Evolutionary conservation across 2,888 invertebrate species (phyloP), one percentile per base, ranked within the genome.

Genomic region (Thereva nobilitata): DNA sequence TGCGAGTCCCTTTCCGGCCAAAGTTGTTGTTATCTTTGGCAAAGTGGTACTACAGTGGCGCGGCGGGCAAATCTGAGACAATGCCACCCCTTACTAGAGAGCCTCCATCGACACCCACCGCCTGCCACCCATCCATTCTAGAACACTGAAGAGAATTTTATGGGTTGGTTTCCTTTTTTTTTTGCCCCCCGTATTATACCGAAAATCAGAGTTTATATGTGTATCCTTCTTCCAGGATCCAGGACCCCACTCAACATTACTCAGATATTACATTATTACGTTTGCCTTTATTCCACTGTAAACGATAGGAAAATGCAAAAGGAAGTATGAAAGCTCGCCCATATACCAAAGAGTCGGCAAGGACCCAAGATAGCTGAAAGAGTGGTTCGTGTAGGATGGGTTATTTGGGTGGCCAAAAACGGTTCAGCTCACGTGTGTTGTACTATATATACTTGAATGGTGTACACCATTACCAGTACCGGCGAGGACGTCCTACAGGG

Each of bases 251-350:
- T 38, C 37, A 7, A 45, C 57, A 59, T 59, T 59, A 59, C 47
- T 59, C 47, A 59, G 57, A 59, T 59, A 59, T 59, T 59, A 59
- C 57, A 59, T 47, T 59, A 59, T 59, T 59, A 59, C 57, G 57
- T 59, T 59, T 59, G 45, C 45, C 57, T 47, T 37, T 59, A 59
- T 47, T 59, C 57, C 57, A 38, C 12, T 59, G 57, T 47, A 47
- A 59, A 47, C 57, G 57, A 59, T 59, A 59, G 47, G 57, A 59
- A 59, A 59, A 59, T 59, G 57, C 47, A 59, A 59, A 47, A 7
- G 57, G 47, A 59, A 59, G 37, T 47, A 40, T 35, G 37, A 12
- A 23, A 34, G 57, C 9, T 50, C 34, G 23, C 50, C 23, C 50
- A 12, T 50, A 38, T 10, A 44, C 38, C 34, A 44, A 42, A 56